Evolutionary conservation across 2,888 invertebrate genomes (phyloP).

Genomic region (Idaea biselata): DNA sequence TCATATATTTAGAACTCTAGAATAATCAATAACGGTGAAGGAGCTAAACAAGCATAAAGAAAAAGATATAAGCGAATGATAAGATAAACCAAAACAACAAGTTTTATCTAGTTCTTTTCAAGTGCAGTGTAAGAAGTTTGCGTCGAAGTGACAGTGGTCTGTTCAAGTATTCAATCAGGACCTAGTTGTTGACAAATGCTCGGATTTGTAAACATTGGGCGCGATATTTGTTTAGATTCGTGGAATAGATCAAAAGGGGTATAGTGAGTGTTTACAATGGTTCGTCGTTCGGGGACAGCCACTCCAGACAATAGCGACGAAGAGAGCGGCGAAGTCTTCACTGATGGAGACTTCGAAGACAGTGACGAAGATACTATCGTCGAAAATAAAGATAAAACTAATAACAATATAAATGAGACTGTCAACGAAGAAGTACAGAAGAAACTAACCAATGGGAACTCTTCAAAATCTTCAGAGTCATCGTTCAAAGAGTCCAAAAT

Average conservation of each 20-base stretch:
- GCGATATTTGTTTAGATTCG: slow-evolving; percentile 45
- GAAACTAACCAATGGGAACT: slow-evolving; percentile 35
- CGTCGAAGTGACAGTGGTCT: neutral
- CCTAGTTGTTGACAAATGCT: slow-evolving; percentile 37
- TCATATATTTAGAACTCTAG: slow-evolving; percentile 26
- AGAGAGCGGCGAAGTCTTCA: slow-evolving; percentile 70
- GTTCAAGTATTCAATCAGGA: neutral
- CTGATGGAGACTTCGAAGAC: slow-evolving; percentile 71
- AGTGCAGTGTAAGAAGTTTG: slow-evolving; percentile 44
- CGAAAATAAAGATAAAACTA: slow-evolving; percentile 40
- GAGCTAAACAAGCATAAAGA: slow-evolving; percentile 45
- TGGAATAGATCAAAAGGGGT: slow-evolving; percentile 41
- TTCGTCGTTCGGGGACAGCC: slow-evolving; percentile 53
- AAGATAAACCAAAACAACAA: slow-evolving; percentile 59
- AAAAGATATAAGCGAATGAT: slow-evolving; percentile 57
- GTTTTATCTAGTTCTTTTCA: slow-evolving; percentile 47
- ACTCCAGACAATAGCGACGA: slow-evolving; percentile 69
- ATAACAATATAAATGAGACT: slow-evolving; percentile 60
- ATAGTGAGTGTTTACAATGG: slow-evolving; percentile 52
- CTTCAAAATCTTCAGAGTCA: slow-evolving; percentile 27
- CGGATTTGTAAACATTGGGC: slow-evolving; percentile 53
- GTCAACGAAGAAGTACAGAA: slow-evolving; percentile 52
- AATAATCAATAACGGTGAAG: slow-evolving; percentile 59
- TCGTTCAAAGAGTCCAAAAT: slow-evolving; percentile 33
- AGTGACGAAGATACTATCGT: slow-evolving; percentile 61